Conservation (phyloP, 2,113 vertebrate species). For the Gadus chalcogrammus region DNA sequence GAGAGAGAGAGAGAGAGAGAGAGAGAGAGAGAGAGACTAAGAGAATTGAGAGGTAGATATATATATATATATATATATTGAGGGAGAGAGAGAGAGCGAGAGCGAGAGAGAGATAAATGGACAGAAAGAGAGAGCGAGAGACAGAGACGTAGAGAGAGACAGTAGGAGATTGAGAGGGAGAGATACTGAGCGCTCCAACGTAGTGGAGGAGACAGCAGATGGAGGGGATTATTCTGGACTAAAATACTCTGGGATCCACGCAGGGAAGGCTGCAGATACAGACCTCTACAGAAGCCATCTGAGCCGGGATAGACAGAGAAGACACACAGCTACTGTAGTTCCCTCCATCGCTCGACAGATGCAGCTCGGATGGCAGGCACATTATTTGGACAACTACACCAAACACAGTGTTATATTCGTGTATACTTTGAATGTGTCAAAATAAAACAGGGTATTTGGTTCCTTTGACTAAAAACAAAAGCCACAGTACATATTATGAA, state of each 20-base stretch:
- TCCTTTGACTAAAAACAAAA: no score
- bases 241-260: slow-evolving; percentile 74
- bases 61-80: no score
- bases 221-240: slow-evolving; percentile 75
- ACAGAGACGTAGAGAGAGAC: slow-evolving; percentile 21
- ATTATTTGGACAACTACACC: no score
- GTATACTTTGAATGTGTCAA: no score
- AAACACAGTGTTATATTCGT: no score
- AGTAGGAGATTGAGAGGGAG: not conserved
- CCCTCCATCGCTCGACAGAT: slow-evolving; percentile 22
- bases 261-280: slow-evolving; percentile 64
- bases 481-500: no score
- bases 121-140: slow-evolving; percentile 16
- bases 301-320: slow-evolving; percentile 61
- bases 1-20: slow-evolving; percentile 32
- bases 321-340: not conserved
- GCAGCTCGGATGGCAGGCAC: slow-evolving; percentile 9
- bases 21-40: slow-evolving; percentile 6
- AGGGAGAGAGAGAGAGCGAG: slow-evolving; percentile 10
- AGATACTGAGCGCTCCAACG: slow-evolving; percentile 47
- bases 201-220: slow-evolving; percentile 72
- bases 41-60: slow-evolving; percentile 7
- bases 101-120: slow-evolving; percentile 38
- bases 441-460: no score
- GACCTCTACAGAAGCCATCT: slow-evolving; percentile 68